A percentile compares a stretch with the other conserved stretches of the same genome.
phyloP scores from a whole-genome alignment of 2,113 vertebrate genomes.

The Pachypanchax playfairii region DNA sequence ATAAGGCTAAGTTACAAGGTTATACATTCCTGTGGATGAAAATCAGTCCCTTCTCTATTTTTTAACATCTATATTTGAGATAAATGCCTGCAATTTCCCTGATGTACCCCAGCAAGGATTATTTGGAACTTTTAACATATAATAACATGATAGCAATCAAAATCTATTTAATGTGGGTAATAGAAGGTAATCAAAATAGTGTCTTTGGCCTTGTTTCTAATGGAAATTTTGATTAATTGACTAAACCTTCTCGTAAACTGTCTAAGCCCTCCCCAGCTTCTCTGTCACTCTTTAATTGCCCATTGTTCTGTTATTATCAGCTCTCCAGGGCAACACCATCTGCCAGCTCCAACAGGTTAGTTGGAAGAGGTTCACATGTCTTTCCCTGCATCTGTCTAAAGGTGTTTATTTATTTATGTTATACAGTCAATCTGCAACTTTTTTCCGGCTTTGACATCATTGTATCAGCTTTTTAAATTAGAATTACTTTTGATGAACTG shows the following conservation, averaged over 20 bases:
- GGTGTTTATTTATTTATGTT: constrained; percentile 30
- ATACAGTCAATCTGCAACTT: no score
- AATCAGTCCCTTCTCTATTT: background rate
- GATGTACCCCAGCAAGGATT: background rate
- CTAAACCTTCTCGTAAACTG: constrained; percentile 64
- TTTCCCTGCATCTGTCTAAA: constrained; percentile 53
- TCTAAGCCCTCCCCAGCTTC: constrained; percentile 49
- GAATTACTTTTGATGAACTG: background rate
- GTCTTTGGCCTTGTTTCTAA: constrained; percentile 62
- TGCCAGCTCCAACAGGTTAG: constrained; percentile 71
- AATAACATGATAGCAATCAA: constrained; percentile 33
- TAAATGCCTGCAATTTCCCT: constrained; percentile 14
- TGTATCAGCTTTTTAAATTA: background rate
- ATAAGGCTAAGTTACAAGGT: constrained; percentile 33
- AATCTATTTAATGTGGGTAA: constrained; percentile 42
- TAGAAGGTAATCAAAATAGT: constrained; percentile 53
- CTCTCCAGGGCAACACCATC: constrained; percentile 72
- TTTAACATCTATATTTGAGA: background rate
- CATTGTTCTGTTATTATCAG: constrained; percentile 68
- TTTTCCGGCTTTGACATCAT: background rate
- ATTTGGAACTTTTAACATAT: constrained; percentile 3
- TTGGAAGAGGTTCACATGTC: constrained; percentile 28
- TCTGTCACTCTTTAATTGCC: constrained; percentile 66
- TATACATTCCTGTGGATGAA: constrained; percentile 12
- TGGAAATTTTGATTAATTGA: constrained; percentile 68